These are phyloP conservation scores for Bubo scandiacus DNA, from an alignment of 2,113 vertebrate species.

Conservation along the genomic window DNA sequence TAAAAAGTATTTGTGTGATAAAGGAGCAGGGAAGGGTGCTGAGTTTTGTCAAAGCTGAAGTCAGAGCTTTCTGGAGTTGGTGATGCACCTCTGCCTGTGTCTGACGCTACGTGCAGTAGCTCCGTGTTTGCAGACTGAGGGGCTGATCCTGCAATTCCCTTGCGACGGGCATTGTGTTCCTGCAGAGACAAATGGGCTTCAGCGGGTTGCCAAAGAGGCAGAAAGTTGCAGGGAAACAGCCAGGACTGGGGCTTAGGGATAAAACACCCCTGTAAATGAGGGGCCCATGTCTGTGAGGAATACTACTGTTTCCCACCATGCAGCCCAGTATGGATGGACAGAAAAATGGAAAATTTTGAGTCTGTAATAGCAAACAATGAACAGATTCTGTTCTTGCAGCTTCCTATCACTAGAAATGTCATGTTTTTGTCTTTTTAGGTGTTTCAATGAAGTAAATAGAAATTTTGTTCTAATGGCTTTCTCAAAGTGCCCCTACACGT, in stretches of 20 bases:
- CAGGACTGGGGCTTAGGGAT: not conserved
- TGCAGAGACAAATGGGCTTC: not conserved
- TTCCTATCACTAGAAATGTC: not conserved
- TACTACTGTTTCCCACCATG: too few species aligned
- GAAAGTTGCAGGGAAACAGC: not conserved
- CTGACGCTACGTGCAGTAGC: not conserved
- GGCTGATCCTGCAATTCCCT: not conserved
- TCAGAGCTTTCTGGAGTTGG: not conserved
- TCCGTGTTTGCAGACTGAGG: not conserved
- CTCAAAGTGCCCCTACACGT: not conserved
- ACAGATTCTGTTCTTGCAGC: not conserved
- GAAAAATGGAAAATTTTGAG: not conserved
- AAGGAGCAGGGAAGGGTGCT: not conserved
- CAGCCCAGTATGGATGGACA: not conserved
- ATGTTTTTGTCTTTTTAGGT: not conserved
- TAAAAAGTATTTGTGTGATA: not conserved
- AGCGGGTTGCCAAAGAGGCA: not conserved
- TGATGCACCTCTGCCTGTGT: not conserved
- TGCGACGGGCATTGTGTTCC: fast-evolving
- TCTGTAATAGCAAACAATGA: not conserved
- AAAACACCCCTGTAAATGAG: not conserved
- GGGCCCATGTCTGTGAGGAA: not conserved
- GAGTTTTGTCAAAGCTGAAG: not conserved
- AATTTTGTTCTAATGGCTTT: not conserved
- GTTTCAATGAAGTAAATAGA: not conserved